A percentile compares a stretch with the other conserved stretches of the same genome.
Evolutionary conservation across 2,797 vertebrate species (phyloP).

Genomic region (Ispidina picta): DNA sequence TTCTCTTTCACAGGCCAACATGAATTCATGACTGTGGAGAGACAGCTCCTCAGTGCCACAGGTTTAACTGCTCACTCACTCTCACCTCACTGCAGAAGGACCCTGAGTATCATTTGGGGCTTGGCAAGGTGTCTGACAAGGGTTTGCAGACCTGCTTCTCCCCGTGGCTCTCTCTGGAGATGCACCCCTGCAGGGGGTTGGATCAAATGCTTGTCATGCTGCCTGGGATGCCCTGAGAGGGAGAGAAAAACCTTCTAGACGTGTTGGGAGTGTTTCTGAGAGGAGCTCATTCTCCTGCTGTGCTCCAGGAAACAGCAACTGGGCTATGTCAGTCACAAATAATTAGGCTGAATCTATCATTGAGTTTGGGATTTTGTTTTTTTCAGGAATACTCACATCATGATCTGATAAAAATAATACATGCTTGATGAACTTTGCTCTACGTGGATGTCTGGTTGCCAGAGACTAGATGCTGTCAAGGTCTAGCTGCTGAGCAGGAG

Average conservation of each 20-base stretch:
- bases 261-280: background rate
- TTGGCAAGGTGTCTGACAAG: slow-evolving; percentile 19
- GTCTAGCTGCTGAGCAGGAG: background rate
- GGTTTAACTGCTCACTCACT: slow-evolving; percentile 1
- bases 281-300: background rate
- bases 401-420: background rate
- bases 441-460: background rate
- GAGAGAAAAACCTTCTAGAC: background rate
- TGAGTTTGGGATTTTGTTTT: accelerated
- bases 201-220: background rate
- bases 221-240: background rate
- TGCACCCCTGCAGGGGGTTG: background rate
- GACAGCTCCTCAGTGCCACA: background rate
- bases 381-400: background rate
- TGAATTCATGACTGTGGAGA: background rate
- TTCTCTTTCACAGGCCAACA: background rate
- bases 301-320: background rate
- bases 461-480: background rate
- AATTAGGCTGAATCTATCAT: background rate
- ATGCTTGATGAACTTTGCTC: background rate
- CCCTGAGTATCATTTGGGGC: background rate
- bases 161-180: background rate
- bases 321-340: slow-evolving; percentile 15
- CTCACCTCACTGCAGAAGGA: background rate
- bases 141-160: background rate